Conservation (phyloP, 2,888 invertebrate species). For the Conomelus anceps region DNA sequence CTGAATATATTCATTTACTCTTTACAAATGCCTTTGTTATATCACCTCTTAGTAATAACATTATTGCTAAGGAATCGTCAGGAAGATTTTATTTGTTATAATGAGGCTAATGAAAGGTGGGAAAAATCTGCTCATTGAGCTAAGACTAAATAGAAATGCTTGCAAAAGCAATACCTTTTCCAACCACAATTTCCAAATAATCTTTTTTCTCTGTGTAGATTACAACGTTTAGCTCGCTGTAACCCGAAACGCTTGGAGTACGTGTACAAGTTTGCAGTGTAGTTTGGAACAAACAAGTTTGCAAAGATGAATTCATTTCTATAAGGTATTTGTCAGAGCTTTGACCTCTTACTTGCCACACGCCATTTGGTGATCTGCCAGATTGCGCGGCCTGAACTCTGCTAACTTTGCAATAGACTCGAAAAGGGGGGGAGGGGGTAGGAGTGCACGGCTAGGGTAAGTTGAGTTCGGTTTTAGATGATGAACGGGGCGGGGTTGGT, state of each 20-base stretch:
- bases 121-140: too few species aligned
- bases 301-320: not conserved
- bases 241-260: not conserved
- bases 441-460: too few species aligned
- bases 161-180: too few species aligned
- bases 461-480: not conserved
- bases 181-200: too few species aligned
- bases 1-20: too few species aligned
- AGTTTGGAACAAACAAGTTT: not conserved
- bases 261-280: not conserved
- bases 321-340: not conserved
- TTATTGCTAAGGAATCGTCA: too few species aligned
- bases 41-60: too few species aligned
- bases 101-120: too few species aligned
- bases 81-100: too few species aligned
- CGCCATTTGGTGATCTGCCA: not conserved
- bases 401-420: not conserved
- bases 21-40: too few species aligned
- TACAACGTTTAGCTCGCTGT: not conserved
- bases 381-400: not conserved
- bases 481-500: not conserved
- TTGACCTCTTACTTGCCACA: not conserved
- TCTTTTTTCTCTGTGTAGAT: too few species aligned
- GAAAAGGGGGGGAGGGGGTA: not conserved
- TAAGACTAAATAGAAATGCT: too few species aligned